Evolutionary conservation across 2,888 invertebrate genomes (phyloP), one percentile per base, ranked within the genome.

Genomic region (Eupithecia subumbrata): DNA sequence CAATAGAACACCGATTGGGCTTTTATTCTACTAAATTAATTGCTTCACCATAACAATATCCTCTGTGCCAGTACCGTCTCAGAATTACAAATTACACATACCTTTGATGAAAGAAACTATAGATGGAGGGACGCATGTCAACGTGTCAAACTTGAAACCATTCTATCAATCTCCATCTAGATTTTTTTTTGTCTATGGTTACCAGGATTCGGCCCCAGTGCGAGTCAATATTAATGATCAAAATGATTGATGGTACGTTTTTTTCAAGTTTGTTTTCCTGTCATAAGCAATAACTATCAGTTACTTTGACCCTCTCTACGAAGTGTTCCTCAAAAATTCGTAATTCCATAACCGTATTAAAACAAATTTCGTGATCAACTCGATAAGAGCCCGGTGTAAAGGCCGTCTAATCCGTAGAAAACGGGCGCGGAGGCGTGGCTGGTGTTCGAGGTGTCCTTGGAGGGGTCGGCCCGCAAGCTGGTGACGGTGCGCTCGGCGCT

Each of bases 381-480:
- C 0, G 12, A 56, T 4, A 11, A 22, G 56, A 56, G 4, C 8
- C 8, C n/a, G n/a, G 40, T 52, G 5, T 16, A 69, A 76, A 40
- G 72, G 45, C n/a, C n/a, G 0, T 60, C 73, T 60, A 30, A 74
- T 18, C 40, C 69, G 34, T 82, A 95, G 94, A 91, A 91, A 81
- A 87, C 89, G 0, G 93, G 92, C 0, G 85, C 88, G 0, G 95
- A 96, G 82, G 97, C 98, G 0, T 96, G 99, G 72, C 95, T 99
- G 40, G 98, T 99, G 68, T 97, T 99, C 87, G 98, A 98, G 82
- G 98, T 99, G 25, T 97, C 97, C 0, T 94, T 99, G 79, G 98
- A 99, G 90, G 99, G 99, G 0, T 98, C 98, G 2, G 99, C 99
- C 0, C 97, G 98, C 84, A 99, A 99, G 92, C 94, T 99, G 82